phyloP scores from a whole-genome alignment of 1,140 invertebrate genomes.

The Globodera ellingtonae region DNA sequence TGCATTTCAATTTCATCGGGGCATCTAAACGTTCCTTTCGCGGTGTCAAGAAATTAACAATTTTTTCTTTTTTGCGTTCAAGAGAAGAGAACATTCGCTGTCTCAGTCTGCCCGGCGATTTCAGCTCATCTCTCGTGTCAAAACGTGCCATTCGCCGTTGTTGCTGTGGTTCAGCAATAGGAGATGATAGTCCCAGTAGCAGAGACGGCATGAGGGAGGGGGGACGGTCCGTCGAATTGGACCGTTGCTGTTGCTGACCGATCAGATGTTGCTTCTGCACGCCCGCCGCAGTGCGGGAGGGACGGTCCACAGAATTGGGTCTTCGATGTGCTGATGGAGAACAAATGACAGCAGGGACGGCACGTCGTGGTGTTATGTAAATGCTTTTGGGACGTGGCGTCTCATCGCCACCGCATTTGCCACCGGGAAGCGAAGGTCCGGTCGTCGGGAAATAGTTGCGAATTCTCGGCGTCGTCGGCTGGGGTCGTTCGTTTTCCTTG shows the following conservation, averaged over 20 bases:
- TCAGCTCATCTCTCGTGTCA: slow-evolving; percentile 9
- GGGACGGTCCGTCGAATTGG: slow-evolving; percentile 4
- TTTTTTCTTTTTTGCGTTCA: slow-evolving; percentile 46
- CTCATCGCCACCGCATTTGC: slow-evolving; percentile 7
- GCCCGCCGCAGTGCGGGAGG: not conserved
- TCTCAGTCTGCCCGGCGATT: slow-evolving; percentile 31
- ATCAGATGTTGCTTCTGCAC: not conserved
- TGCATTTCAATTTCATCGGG: slow-evolving; percentile 38
- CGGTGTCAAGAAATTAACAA: slow-evolving; percentile 43
- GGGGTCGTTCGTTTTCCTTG: slow-evolving; percentile 31
- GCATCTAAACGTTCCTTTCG: slow-evolving; percentile 33
- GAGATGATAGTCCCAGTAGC: not conserved
- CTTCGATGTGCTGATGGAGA: slow-evolving; percentile 8
- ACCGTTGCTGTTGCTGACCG: not conserved
- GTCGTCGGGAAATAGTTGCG: not conserved
- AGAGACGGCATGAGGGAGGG: not conserved
- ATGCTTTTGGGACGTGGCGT: slow-evolving; percentile 31
- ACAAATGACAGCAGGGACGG: not conserved
- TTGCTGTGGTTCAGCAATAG: not conserved
- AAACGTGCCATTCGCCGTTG: slow-evolving; percentile 14
- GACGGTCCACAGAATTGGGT: slow-evolving; percentile 30
- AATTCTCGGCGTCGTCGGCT: slow-evolving; percentile 2
- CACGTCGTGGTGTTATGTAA: slow-evolving; percentile 37
- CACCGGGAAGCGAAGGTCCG: not conserved
- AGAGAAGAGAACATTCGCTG: slow-evolving; percentile 50